Evolutionary conservation across 2,888 invertebrate genomes (phyloP).

Genomic region (Chydorus sphaericus): DNA sequence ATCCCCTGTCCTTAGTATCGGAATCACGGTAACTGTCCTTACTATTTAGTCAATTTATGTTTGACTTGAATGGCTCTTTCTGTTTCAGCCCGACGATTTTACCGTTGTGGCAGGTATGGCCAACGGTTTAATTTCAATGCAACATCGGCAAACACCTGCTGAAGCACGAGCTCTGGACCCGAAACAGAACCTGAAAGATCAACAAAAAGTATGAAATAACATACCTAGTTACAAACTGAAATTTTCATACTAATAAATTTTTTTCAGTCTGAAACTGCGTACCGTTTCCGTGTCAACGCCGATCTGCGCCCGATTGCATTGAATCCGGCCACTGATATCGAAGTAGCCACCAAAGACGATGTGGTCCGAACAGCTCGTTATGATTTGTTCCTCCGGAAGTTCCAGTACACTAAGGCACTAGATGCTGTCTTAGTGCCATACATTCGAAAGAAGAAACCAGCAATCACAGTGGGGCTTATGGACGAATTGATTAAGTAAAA

Average conservation of each 20-base stretch:
- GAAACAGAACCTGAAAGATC: slow-evolving; percentile 18
- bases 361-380: slow-evolving; percentile 27
- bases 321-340: slow-evolving; percentile 10
- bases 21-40: slow-evolving; percentile 19
- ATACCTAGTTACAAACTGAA: neutral
- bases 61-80: neutral
- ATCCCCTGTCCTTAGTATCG: slow-evolving; percentile 77
- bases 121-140: slow-evolving; percentile 81
- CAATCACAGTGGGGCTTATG: slow-evolving; percentile 61
- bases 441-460: slow-evolving; percentile 49
- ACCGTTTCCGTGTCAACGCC: neutral
- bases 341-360: slow-evolving; percentile 1
- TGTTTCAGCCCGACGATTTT: slow-evolving; percentile 49
- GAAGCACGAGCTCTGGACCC: slow-evolving; percentile 8
- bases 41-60: neutral
- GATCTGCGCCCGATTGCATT: neutral
- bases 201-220: slow-evolving; percentile 15
- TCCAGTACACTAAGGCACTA: slow-evolving; percentile 66
- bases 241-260: neutral
- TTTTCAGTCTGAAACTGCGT: neutral
- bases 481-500: slow-evolving; percentile 60
- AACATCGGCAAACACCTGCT: slow-evolving; percentile 40
- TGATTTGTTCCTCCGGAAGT: slow-evolving; percentile 59
- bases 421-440: slow-evolving; percentile 47
- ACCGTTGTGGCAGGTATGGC: slow-evolving; percentile 81